Evolutionary conservation across 2,888 invertebrate species (phyloP).

Genomic region (Nymphalis urticae): DNA sequence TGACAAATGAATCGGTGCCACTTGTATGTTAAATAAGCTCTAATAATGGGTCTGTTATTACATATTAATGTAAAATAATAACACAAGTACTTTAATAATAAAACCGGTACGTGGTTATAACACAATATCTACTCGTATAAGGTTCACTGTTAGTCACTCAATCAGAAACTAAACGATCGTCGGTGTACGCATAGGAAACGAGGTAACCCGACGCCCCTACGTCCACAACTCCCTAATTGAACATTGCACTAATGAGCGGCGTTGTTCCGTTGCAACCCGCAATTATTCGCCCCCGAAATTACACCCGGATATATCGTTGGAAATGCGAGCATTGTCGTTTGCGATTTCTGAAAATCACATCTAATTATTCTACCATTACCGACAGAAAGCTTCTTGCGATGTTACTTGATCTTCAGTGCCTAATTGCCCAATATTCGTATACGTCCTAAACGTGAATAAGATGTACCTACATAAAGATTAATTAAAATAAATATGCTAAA

Average conservation of each 20-base stretch:
- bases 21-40: too few species aligned
- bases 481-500: too few species aligned
- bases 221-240: constrained; percentile 73
- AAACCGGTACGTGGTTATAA: neutral
- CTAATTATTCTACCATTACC: constrained; percentile 38
- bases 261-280: constrained; percentile 75
- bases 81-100: too few species aligned
- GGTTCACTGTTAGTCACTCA: constrained; percentile 3
- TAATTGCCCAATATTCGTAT: too few species aligned
- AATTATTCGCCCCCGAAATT: constrained; percentile 74
- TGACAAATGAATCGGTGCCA: too few species aligned
- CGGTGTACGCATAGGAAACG: constrained; percentile 15
- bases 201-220: constrained; percentile 42
- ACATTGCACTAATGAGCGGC: constrained; percentile 79
- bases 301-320: constrained; percentile 64
- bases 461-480: too few species aligned
- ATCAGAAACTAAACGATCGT: constrained; percentile 14
- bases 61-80: too few species aligned
- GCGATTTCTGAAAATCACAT: constrained; percentile 45
- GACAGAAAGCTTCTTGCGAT: constrained; percentile 15
- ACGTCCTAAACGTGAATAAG: too few species aligned
- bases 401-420: neutral
- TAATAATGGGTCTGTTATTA: too few species aligned
- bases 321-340: constrained; percentile 59
- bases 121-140: constrained; percentile 4